Evolutionary conservation across 2,113 vertebrate genomes (phyloP), one percentile per base, ranked within the genome.

Genomic region (Cebidichthys violaceus): DNA sequence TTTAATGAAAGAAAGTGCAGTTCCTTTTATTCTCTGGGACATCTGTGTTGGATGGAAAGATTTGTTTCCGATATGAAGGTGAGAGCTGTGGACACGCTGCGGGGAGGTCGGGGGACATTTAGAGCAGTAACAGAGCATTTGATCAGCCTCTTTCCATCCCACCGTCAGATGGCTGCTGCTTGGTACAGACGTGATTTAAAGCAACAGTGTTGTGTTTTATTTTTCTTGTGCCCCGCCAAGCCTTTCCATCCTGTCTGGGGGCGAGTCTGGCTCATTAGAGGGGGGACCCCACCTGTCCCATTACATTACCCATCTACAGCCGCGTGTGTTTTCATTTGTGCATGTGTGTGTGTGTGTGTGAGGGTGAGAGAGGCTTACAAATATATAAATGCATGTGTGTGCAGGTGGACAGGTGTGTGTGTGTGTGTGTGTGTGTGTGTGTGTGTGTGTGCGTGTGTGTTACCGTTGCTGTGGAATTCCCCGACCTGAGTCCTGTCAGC

Each of bases 381-480:
- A 31, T 61, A 29, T 18, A 61, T 15, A 11, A 22, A 2, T 72
- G 70, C 11, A 1, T 50, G 43, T 69, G 67, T 70, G 70, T 52
- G 22, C 27, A 73, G 17, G 54, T 72, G 84, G 50, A 57, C 71
- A 81, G 31, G 13, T 50, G 55, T 83, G 69, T 60, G 55, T 29
- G 54, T 60, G 57, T 31, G 66, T 68, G 66, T 50, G 43, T 68
- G 47, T 52, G 47, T 52, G 47, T 52, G 47, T 52, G 47, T 52
- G 50, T 47, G 57, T 71, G 73, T 57, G 52, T 82, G 79, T 72
- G 70, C 57, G 52, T 37, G 69, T 70, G 69, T 55, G 50, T 70
- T 50, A 22, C 68, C 10, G 74, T 77, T 82, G 67, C 27, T 77
- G 54, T 57, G 88, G 87, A 91, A 88, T 69, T 91, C 79, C 89